Percentiles rank a stretch among this genome's conserved stretches.
phyloP scores from a whole-genome alignment of 2,888 invertebrate genomes.

The Dione juno region DNA sequence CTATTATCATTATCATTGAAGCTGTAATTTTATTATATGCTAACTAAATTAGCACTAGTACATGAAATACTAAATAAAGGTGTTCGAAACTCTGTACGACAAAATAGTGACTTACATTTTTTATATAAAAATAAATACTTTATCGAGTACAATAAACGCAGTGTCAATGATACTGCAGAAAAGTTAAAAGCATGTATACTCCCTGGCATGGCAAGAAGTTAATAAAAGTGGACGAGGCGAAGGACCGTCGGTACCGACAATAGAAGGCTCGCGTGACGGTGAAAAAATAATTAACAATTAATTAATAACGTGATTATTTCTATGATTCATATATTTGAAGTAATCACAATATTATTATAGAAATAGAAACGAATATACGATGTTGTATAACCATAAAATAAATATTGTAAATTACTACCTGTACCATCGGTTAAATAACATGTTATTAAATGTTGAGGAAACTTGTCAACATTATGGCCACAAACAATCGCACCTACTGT shows the following conservation, averaged over 20 bases:
- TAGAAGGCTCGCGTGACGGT: too few relatives aligned
- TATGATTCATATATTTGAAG: too few relatives aligned
- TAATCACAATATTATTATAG: background rate
- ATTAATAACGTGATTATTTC: too few relatives aligned
- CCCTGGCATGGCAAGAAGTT: too few relatives aligned
- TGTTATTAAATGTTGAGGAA: conserved; percentile 9
- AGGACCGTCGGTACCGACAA: too few relatives aligned
- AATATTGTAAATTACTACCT: background rate
- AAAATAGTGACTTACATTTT: too few relatives aligned
- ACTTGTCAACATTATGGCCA: background rate
- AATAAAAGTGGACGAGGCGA: too few relatives aligned
- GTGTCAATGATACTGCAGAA: too few relatives aligned
- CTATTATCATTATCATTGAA: background rate
- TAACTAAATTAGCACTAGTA: background rate
- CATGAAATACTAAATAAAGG: background rate
- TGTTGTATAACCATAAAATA: background rate
- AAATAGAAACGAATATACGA: background rate
- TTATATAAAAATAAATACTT: too few relatives aligned
- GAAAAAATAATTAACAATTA: too few relatives aligned
- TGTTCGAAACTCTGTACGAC: background rate
- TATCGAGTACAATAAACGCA: too few relatives aligned
- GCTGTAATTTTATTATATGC: background rate
- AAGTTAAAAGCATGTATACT: too few relatives aligned
- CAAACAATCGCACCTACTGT: background rate
- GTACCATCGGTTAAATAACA: background rate